These are phyloP conservation scores for Mastacembelus armatus DNA, from an alignment of 2,797 vertebrate genomes.

Conservation along the genomic window DNA sequence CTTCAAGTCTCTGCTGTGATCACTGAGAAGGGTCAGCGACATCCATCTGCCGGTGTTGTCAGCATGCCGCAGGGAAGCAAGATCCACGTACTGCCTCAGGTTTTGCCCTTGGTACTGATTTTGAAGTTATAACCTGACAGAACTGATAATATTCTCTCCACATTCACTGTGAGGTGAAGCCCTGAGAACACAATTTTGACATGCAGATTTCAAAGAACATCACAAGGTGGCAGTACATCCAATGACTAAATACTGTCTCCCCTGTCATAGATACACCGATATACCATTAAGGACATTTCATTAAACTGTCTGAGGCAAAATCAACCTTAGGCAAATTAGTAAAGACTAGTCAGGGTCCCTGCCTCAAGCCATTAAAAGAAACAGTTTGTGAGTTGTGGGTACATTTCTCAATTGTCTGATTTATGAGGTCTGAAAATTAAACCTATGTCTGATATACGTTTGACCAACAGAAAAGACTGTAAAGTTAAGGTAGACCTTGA, in stretches of 20 bases:
- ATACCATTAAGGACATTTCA: background rate
- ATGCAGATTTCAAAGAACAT: slow-evolving; percentile 63
- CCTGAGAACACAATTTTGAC: slow-evolving; percentile 22
- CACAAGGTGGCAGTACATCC: slow-evolving; percentile 83
- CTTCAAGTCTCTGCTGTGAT: slow-evolving; percentile 62
- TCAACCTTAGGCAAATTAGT: background rate
- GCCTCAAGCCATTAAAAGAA: too few species aligned
- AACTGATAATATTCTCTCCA: slow-evolving; percentile 13
- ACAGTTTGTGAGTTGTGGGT: too few species aligned
- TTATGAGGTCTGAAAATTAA: slow-evolving; percentile 10
- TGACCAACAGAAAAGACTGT: background rate
- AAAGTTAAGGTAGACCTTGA: slow-evolving; percentile 14
- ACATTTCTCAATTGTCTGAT: slow-evolving; percentile 6
- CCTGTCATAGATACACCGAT: background rate
- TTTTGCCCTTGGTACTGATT: slow-evolving; percentile 30
- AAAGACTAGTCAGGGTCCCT: background rate
- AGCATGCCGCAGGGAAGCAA: slow-evolving; percentile 12
- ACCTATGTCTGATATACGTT: background rate
- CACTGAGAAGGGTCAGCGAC: slow-evolving; percentile 56
- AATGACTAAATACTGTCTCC: slow-evolving; percentile 29
- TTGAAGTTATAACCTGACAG: slow-evolving; percentile 35
- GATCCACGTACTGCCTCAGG: background rate
- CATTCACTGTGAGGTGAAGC: slow-evolving; percentile 9
- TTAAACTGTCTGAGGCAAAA: slow-evolving; percentile 2
- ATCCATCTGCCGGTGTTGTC: slow-evolving; percentile 51